These are phyloP conservation scores for Apogon hyalosoma DNA, from an alignment of 2,797 vertebrate species.

Conservation along the genomic window DNA sequence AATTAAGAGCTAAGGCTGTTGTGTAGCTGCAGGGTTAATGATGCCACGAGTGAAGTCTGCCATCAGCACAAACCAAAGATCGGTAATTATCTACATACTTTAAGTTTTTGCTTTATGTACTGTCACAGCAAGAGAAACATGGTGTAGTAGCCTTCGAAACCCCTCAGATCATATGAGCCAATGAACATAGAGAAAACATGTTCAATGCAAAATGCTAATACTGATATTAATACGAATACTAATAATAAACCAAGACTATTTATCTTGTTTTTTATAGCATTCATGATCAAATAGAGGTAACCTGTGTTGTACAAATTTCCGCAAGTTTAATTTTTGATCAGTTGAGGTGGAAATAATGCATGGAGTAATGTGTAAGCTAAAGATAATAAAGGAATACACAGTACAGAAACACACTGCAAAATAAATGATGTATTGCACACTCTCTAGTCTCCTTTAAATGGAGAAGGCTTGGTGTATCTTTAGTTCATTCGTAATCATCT, in stretches of 20 bases:
- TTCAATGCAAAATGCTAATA: background rate
- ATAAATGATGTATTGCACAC: background rate
- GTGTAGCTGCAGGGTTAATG: slow-evolving; percentile 43
- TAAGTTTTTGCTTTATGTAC: slow-evolving; percentile 10
- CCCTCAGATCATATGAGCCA: background rate
- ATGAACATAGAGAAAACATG: background rate
- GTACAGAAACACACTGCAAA: background rate
- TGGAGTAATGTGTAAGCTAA: background rate
- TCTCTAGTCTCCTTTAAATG: background rate
- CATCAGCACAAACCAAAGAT: slow-evolving; percentile 32
- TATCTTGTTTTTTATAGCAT: too few relatives aligned
- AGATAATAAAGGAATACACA: background rate
- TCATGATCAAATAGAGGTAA: background rate
- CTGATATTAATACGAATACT: too few relatives aligned
- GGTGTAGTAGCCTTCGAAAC: slow-evolving; percentile 13
- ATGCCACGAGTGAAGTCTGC: slow-evolving; percentile 23
- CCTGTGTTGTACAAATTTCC: background rate
- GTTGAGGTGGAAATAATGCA: background rate
- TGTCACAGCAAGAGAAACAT: slow-evolving; percentile 20
- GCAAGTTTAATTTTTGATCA: too few relatives aligned
- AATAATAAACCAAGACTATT: background rate
- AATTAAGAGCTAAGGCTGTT: slow-evolving; percentile 39
- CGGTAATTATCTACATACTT: slow-evolving; percentile 24
- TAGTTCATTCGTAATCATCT: slow-evolving; percentile 12
- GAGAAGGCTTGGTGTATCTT: background rate